These are phyloP conservation scores for Suncus etruscus DNA, from an alignment of 2,113 vertebrate genomes.

Conservation along the genomic window DNA sequence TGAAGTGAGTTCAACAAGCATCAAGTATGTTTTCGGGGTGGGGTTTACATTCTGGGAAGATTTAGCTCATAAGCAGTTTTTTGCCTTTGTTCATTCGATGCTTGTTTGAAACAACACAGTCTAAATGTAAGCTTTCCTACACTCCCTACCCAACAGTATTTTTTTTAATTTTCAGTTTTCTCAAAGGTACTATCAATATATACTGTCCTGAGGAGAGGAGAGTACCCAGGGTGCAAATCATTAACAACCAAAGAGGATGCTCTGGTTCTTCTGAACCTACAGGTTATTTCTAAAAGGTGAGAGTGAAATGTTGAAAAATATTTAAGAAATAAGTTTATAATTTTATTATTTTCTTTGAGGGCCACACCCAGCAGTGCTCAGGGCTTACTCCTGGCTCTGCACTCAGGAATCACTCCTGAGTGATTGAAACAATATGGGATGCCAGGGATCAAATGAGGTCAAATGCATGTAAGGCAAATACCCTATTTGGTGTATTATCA, in stretches of 20 bases:
- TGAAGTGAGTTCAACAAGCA: slow-evolving; percentile 80
- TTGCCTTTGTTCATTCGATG: slow-evolving; percentile 80
- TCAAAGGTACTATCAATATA: slow-evolving; percentile 66
- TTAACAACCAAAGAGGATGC: slow-evolving; percentile 62
- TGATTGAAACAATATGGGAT: too few species aligned
- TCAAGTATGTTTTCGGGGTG: slow-evolving; percentile 77
- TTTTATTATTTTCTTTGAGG: too few species aligned
- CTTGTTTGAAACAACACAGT: slow-evolving; percentile 68
- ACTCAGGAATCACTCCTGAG: too few species aligned
- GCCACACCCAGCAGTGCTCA: too few species aligned
- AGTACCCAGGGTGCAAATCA: slow-evolving; percentile 54
- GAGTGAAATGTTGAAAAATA: slow-evolving; percentile 62
- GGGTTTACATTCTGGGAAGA: slow-evolving; percentile 78
- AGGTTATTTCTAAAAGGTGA: slow-evolving; percentile 40
- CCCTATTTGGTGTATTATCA: too few species aligned
- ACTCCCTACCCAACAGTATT: slow-evolving; percentile 70
- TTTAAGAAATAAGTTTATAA: slow-evolving; percentile 41
- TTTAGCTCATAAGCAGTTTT: slow-evolving; percentile 76
- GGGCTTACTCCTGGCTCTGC: too few species aligned
- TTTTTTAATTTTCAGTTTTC: slow-evolving; percentile 70
- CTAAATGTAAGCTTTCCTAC: slow-evolving; percentile 66
- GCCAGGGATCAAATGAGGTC: too few species aligned
- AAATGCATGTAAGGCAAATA: too few species aligned
- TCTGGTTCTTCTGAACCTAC: slow-evolving; percentile 20
- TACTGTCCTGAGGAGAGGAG: slow-evolving; percentile 47